Percentiles rank a stretch among this genome's conserved stretches.
Conservation (phyloP, 2,113 vertebrate species). For the Phaetusa simplex region DNA sequence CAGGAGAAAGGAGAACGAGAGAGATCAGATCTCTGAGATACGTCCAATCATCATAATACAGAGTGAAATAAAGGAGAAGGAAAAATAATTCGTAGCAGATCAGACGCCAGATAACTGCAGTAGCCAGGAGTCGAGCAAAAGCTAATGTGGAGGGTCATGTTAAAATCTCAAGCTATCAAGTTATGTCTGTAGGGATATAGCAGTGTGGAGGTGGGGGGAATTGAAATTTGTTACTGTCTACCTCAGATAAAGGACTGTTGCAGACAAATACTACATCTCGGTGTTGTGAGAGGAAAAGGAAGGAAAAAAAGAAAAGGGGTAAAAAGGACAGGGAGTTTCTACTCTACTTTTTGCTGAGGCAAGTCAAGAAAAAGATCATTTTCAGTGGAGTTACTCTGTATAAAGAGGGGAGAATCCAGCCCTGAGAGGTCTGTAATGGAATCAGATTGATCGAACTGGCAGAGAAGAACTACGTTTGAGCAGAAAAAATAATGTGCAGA, state of each 20-base stretch:
- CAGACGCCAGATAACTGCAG: neutral
- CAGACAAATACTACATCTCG: neutral
- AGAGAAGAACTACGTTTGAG: slow-evolving; percentile 9
- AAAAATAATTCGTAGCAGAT: neutral
- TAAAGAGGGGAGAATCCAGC: slow-evolving; percentile 29
- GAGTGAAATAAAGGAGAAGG: neutral
- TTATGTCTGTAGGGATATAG: neutral
- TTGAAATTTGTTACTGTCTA: neutral
- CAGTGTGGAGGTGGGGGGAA: neutral
- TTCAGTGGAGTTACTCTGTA: neutral
- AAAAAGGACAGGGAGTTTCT: neutral
- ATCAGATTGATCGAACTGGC: slow-evolving; percentile 55
- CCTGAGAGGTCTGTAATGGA: slow-evolving; percentile 40
- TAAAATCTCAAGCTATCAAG: neutral
- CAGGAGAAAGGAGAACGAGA: neutral
- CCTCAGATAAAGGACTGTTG: neutral
- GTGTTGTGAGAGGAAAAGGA: neutral
- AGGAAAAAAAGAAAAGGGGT: neutral
- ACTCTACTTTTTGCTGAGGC: neutral
- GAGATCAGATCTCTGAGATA: neutral
- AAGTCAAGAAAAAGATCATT: slow-evolving; percentile 23
- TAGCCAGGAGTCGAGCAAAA: neutral
- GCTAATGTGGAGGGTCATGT: neutral
- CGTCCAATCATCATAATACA: neutral
- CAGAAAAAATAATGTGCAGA: slow-evolving; percentile 9